Base-by-base conservation (phyloP, 2,113 vertebrate genomes). In the Microtus pennsylvanicus region DNA sequence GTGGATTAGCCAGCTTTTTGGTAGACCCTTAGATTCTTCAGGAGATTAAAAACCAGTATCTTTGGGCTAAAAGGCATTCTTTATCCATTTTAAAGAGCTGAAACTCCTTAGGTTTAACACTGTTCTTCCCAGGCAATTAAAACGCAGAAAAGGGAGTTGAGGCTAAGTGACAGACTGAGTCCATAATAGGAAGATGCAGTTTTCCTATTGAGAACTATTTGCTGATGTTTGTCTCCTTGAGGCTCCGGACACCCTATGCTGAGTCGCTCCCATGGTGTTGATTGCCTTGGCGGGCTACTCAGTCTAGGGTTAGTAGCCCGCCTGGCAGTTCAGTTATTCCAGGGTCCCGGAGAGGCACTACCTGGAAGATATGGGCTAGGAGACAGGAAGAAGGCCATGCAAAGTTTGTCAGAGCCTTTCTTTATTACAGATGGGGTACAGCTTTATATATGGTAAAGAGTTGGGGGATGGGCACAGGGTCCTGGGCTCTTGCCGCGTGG, bases 1-100 rank as follows among this genome's bases (percentile, higher is more conserved):
- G n/a, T 83, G 55, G n/a, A 19, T 75, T 85, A 76, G 28, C 38
- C 61, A 58, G 4, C 3, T 11, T 10, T 3, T 3, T 19, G 7
- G 77, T 55, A 88, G 87, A 28, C 0, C 61, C 87, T 93, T 83
- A 91, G 55, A 69, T 24, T 89, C 30, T 78, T 63, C 52, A 28
- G 52, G 93, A 80, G 90, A 80, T 89, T 93, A 87, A 69, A 55
- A 90, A 83, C 28, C 61, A 33, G 77, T 87, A 28, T 65, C 69
- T 87, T 65, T 75, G 81, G 87, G 50, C 82, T 50, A 75, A n/a
- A 88, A 74, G 52, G 14, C n/a, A 63, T 69, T 89, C 50, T 95
- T 82, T 75, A 45, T n/a, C 55, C 61, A 74, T 42, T 83, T 77
- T 42, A 58, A 96, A 87, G 52, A 95, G 90, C 33, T 17, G 19